Base-by-base conservation (phyloP, 2,888 invertebrate species). In the Zootermopsis nevadensis region DNA sequence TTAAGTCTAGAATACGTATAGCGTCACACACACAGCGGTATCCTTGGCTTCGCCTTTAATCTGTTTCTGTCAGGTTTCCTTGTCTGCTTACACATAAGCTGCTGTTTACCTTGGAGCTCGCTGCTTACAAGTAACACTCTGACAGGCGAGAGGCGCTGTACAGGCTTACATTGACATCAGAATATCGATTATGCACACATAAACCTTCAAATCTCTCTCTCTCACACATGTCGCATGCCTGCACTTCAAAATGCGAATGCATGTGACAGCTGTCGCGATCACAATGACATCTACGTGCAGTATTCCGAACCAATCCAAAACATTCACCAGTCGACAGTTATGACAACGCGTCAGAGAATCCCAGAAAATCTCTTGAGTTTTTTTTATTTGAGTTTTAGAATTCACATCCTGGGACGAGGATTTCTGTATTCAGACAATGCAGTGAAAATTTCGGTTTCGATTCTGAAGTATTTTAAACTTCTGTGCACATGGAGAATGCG, bases 291-390 rank as follows among this genome's bases (percentile, higher is more conserved):
- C 33, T 33, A 33, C 15, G 69, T 33, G 69, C 69, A 33, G 69
- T 22, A 69, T 69, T 69, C 31, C 69, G 69, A 69, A 69, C 69
- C 69, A 69, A 33, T 69, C 33, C 69, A 69, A 33, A 69, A 69
- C 33, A 69, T 69, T 69, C 19, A 22, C 8, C 19, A 15, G 69
- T 33, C 33, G 69, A 69, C 69, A 69, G 69, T 15, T 33, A 22
- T 69, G 31, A 69, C 69, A 60, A 60, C n/a, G n/a, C 10, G n/a
- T 60, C 60, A 27, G n/a, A 27, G 27, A 60, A 60, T 60, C 60
- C 27, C 60, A 7, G 3, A 60, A 60, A 48, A 55, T 12, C 8
- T 60, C 27, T 27, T 27, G 7, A n/a, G 60, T 1, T 27, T 60
- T 48, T 42, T 60, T 27, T 60, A 60, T 0, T 60, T 6, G 60